Base-by-base conservation (phyloP, 1,140 invertebrate species). In the Drosophila yakuba region DNA sequence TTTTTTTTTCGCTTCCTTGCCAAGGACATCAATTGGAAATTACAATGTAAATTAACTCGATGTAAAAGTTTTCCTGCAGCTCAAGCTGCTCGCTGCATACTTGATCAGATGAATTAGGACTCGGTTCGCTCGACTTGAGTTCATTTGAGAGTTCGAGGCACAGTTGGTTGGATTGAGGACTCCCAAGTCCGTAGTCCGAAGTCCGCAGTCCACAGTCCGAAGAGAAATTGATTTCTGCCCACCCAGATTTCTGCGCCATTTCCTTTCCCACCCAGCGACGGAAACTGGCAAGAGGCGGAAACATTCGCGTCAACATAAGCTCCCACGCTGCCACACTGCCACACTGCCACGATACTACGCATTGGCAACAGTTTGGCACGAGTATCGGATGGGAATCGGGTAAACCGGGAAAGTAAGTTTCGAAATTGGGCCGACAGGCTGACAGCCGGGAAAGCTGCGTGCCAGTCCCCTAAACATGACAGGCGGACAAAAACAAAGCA, bases 301-400 rank as follows among this genome's bases (percentile, higher is more conserved):
- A 61, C 59, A 67, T 74, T 50, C 59, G 69, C 57, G 62, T 74
- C 71, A 74, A 74, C 59, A 74, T 74, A 62, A 57, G 44, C 38
- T 50, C 43, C 56, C 41, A 62, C 68, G 44, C 38, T 50, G 38
- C 51, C 41, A 62, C 68, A 38, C 17, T 17, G 17, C 56, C 41
- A 62, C 68, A 38, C 38, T 50, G 38, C 51, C 41, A 62, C 68
- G 44, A 32, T 50, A 38, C 51, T 45, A 32, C 52, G 64, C 77
- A 80, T 63, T 68, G 74, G 74, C 80, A 82, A 61, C 74, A 82
- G 74, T 82, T 78, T 82, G 74, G 79, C 80, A 82, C 80, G 80
- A 74, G 78, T 81, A 71, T 82, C 73, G 73, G 73, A 66, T 74
- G 71, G 41, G 59, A 72, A 52, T 41, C 75, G 58, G 48, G 52